Percentiles rank a stretch among this genome's conserved stretches.
Evolutionary conservation across 2,888 invertebrate species (phyloP).

Genomic region (Salpingus planirostris): DNA sequence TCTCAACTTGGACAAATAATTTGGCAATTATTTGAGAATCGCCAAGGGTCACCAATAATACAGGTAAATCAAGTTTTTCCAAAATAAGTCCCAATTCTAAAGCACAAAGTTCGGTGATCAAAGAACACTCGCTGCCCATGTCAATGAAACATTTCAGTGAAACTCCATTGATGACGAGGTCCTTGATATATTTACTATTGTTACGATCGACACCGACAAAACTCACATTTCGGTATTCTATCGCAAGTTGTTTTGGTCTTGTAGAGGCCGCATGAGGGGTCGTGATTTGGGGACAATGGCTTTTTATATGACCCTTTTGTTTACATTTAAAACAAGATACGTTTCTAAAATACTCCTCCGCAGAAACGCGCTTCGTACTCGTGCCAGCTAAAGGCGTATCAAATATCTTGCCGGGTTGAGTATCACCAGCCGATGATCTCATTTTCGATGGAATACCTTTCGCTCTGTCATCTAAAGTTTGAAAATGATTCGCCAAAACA

Average conservation of each 20-base stretch:
- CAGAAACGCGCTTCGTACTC: no score
- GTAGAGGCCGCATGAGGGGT: neutral
- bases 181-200: neutral
- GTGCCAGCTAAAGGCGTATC: no score
- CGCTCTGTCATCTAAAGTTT: neutral
- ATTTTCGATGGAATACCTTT: no score
- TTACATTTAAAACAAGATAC: no score
- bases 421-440: no score
- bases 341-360: no score
- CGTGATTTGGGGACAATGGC: neutral
- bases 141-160: neutral
- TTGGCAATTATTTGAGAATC: neutral
- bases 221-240: neutral
- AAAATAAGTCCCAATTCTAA: neutral
- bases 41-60: neutral
- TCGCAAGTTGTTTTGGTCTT: neutral
- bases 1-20: neutral
- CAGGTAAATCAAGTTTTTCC: neutral
- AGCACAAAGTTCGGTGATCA: neutral
- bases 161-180: neutral
- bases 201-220: neutral
- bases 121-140: neutral
- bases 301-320: no score
- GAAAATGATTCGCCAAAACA: neutral
- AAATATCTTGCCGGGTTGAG: no score